Conservation (phyloP, 1,140 invertebrate species). For the Trichonephila clavata region DNA sequence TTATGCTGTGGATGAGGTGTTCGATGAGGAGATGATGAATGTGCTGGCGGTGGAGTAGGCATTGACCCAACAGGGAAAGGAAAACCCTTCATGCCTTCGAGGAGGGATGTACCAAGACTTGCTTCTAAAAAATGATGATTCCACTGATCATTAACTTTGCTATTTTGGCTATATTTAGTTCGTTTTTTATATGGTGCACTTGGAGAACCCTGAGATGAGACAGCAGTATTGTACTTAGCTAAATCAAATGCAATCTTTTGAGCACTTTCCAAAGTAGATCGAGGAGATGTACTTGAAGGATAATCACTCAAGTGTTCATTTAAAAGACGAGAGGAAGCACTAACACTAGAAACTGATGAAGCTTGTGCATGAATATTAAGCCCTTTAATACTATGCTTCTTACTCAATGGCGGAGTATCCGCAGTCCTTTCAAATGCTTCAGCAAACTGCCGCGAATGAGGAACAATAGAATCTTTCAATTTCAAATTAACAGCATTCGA, state of each 20-base stretch:
- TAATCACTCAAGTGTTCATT: constrained; percentile 66
- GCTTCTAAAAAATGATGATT: constrained; percentile 63
- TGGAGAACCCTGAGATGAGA: constrained; percentile 70
- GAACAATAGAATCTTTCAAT: constrained; percentile 72
- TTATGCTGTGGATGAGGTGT: constrained; percentile 72
- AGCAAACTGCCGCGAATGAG: constrained; percentile 73
- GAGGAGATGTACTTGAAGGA: constrained; percentile 65
- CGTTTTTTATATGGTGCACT: constrained; percentile 70
- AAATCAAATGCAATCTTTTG: constrained; percentile 67
- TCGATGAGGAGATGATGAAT: constrained; percentile 70
- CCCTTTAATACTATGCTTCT: constrained; percentile 64
- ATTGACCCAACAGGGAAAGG: constrained; percentile 73
- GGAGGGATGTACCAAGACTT: constrained; percentile 54
- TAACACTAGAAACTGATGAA: constrained; percentile 37
- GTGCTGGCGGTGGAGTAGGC: constrained; percentile 71
- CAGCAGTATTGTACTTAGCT: constrained; percentile 67
- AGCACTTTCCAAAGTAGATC: constrained; percentile 61
- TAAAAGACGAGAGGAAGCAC: constrained; percentile 67
- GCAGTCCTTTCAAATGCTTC: constrained; percentile 74
- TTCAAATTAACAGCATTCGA: constrained; percentile 66
- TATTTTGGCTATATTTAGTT: constrained; percentile 67
- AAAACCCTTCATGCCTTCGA: constrained; percentile 78
- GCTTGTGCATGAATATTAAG: constrained; percentile 29
- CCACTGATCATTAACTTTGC: constrained; percentile 69
- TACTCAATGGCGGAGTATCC: constrained; percentile 42